Conservation (phyloP, 2,888 invertebrate species). For the Cataglyphis albicans region DNA sequence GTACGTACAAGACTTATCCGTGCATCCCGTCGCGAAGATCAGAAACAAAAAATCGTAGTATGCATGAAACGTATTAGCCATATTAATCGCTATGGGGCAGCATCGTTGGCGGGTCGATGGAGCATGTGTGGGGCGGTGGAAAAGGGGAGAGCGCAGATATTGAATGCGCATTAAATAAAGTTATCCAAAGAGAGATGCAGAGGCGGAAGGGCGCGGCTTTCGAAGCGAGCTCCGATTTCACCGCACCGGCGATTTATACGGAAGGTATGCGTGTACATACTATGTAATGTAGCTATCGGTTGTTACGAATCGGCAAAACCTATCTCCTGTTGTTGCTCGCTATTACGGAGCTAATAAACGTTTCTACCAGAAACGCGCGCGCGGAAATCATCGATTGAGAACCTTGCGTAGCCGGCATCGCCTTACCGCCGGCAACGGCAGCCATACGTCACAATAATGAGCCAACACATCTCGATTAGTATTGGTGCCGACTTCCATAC, state of each 20-base stretch:
- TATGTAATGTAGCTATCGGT: constrained; percentile 60
- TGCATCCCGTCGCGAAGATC: constrained; percentile 28
- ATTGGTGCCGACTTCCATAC: constrained; percentile 62
- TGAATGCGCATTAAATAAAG: constrained; percentile 64
- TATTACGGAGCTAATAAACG: constrained; percentile 70
- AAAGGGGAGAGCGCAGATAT: neutral
- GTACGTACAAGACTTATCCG: neutral
- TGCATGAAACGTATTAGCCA: constrained; percentile 65
- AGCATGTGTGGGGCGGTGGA: neutral
- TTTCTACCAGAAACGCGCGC: constrained; percentile 59
- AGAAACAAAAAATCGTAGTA: constrained; percentile 29
- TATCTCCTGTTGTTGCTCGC: constrained; percentile 49
- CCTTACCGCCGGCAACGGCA: constrained; percentile 72
- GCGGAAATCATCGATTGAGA: constrained; percentile 66
- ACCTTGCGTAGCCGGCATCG: constrained; percentile 43
- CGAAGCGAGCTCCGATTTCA: constrained; percentile 60
- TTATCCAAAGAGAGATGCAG: constrained; percentile 52
- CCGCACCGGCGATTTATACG: constrained; percentile 50
- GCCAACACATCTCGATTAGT: constrained; percentile 74
- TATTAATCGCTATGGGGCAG: constrained; percentile 67
- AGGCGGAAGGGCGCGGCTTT: constrained; percentile 46
- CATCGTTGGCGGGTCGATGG: constrained; percentile 63
- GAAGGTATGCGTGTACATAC: constrained; percentile 25
- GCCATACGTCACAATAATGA: constrained; percentile 84
- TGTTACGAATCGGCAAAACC: constrained; percentile 56